Conservation (phyloP, 1,140 invertebrate genomes). For the Drosophila takahashii region DNA sequence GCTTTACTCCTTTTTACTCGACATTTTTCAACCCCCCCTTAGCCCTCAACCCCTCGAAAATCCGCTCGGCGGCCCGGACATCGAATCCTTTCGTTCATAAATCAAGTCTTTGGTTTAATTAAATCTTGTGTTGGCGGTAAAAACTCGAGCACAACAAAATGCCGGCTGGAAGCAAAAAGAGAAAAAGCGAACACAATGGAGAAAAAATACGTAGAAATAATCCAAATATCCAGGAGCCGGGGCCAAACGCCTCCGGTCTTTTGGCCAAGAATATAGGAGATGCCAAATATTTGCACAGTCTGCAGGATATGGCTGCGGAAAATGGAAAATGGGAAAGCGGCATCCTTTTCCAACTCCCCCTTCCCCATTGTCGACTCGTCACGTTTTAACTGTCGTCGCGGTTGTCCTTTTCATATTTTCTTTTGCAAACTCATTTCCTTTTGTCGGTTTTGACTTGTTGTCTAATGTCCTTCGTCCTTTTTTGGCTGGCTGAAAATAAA, state of each 20-base stretch:
- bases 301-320: conserved; percentile 12
- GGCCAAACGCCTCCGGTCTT: conserved; percentile 34
- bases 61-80: conserved; percentile 42
- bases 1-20: conserved; percentile 61
- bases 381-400: conserved; percentile 72
- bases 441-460: conserved; percentile 39
- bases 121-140: conserved; percentile 85
- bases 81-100: conserved; percentile 85
- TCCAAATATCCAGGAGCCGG: conserved; percentile 15
- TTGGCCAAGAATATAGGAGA: conserved; percentile 33
- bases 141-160: conserved; percentile 72
- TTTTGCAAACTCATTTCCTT: conserved; percentile 69
- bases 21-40: conserved; percentile 64
- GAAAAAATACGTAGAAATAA: conserved; percentile 2
- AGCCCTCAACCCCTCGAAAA: background rate
- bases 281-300: conserved; percentile 54
- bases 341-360: background rate
- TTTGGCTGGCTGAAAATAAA: conserved; percentile 14
- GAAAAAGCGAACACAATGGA: background rate
- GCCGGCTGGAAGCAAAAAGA: conserved; percentile 36
- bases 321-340: conserved; percentile 2
- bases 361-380: conserved; percentile 41
- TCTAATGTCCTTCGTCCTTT: conserved; percentile 3
- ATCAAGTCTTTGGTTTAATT: conserved; percentile 85
- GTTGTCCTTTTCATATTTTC: conserved; percentile 62